Percentiles rank a stretch among this genome's conserved stretches.
Evolutionary conservation across 1,140 invertebrate genomes (phyloP).

Genomic region (Oryzaephilus surinamensis): DNA sequence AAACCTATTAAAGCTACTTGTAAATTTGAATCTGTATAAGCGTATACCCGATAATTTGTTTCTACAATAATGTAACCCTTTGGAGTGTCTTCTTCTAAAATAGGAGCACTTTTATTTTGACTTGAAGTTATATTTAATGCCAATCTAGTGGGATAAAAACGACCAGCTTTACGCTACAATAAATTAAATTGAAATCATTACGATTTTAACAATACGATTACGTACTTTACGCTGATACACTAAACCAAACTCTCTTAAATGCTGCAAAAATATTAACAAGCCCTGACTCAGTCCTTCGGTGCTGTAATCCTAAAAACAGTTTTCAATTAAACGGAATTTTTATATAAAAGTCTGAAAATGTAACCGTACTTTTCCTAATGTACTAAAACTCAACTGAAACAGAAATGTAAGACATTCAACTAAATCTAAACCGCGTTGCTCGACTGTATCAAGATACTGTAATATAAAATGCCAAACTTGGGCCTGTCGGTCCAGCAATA

Average conservation of each 20-base stretch:
- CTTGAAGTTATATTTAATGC: conserved; percentile 81
- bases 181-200: conserved; percentile 3
- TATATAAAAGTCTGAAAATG: conserved; percentile 3
- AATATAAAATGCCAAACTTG: conserved; percentile 97
- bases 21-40: conserved; percentile 88
- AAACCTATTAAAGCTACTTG: conserved; percentile 86
- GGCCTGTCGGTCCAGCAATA: conserved; percentile 80
- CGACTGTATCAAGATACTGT: conserved; percentile 88
- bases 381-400: conserved; percentile 94
- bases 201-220: conserved; percentile 1
- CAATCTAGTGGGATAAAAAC: conserved; percentile 91
- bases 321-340: conserved; percentile 6
- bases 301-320: conserved; percentile 72
- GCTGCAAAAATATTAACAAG: conserved; percentile 84
- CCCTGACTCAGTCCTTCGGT: conserved; percentile 87
- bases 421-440: conserved; percentile 70
- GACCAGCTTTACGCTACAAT: conserved; percentile 67
- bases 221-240: conserved; percentile 88
- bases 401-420: conserved; percentile 89
- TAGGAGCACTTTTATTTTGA: conserved; percentile 41
- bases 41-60: conserved; percentile 95
- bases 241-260: conserved; percentile 92
- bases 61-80: conserved; percentile 89
- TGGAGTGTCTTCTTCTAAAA: conserved; percentile 38
- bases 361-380: conserved; percentile 69